Base-by-base conservation (phyloP, 2,797 vertebrate species). In the Poecilia gillii region DNA sequence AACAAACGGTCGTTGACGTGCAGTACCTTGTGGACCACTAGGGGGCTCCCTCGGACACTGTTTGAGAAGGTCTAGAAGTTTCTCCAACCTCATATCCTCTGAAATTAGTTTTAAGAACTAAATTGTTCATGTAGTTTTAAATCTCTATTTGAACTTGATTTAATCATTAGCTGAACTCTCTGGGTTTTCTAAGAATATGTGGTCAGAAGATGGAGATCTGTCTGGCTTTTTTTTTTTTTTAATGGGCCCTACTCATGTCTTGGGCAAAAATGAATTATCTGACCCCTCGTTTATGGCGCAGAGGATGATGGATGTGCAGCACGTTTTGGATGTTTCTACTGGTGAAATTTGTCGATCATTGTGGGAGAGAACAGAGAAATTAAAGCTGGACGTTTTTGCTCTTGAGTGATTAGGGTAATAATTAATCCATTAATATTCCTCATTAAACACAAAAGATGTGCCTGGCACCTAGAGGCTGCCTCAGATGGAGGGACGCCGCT, bases 291-390 rank as follows among this genome's bases (percentile, higher is more conserved):
- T 70, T 87, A 81, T 85, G 87, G 89, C 80, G 84, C 86, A 77
- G 84, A 87, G 87, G 72, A 68, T 94, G 95, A 96, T 96, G 91
- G 95, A 97, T 96, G 89, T 82, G 89, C 76, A 89, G 71, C 75
- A 82, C 81, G 6, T 88, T 23, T 77, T 88, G 88, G 90, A 90
- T 92, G 91, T 90, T 75, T 90, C 94, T 86, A 91, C 88, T 39
- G 85, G 70, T 82, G 64, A 85, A 82, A 68, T 68, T 86, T 46
- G 57, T 76, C 59, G 55, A 51, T 49, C 36, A 25, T 3, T 12
- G 31, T 16, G 76, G 23, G 75, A 41, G 62, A 25, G 82, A 72
- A 72, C 75, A 41, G 75, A 33, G 51, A 81, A 81, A 55, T 46
- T 72, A 74, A 85, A 75, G 41, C 82, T 75, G 45, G 84, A 79